These are phyloP conservation scores for Tubulanus polymorphus DNA, from an alignment of 2,888 invertebrate species.

Conservation along the genomic window DNA sequence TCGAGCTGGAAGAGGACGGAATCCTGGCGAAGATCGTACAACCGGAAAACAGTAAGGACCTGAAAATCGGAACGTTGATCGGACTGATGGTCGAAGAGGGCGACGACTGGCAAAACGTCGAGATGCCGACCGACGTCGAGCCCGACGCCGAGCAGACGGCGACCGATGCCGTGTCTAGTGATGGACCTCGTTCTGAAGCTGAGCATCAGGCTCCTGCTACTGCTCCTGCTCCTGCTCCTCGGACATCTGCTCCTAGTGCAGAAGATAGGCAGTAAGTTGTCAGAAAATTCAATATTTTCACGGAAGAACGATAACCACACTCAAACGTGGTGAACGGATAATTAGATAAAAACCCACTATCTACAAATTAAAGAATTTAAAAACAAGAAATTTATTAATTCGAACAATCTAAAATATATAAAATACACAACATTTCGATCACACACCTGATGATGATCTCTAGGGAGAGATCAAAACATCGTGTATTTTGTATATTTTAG, in stretches of 20 bases:
- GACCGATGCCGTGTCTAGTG: not conserved
- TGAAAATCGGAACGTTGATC: conserved; percentile 59
- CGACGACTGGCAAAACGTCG: conserved; percentile 62
- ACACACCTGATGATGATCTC: too few relatives aligned
- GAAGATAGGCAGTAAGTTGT: conserved; percentile 25
- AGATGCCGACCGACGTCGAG: conserved; percentile 30
- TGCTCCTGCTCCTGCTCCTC: conserved; percentile 3
- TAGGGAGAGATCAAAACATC: too few relatives aligned
- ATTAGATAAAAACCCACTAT: too few relatives aligned
- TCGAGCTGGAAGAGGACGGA: conserved; percentile 63
- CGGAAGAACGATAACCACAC: too few relatives aligned
- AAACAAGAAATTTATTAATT: too few relatives aligned
- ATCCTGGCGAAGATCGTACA: conserved; percentile 62
- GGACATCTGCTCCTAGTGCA: conserved; percentile 7
- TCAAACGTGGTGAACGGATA: too few relatives aligned
- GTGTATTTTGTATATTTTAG: too few relatives aligned
- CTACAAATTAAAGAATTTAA: too few relatives aligned
- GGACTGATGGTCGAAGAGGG: conserved; percentile 62
- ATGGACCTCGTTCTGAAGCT: conserved; percentile 14
- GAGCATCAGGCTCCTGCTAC: conserved; percentile 19
- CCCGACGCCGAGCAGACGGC: conserved; percentile 3
- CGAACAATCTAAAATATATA: too few relatives aligned
- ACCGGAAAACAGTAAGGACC: conserved; percentile 58
- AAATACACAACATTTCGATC: too few relatives aligned
- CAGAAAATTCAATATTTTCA: too few relatives aligned